Conservation (phyloP, 1,140 invertebrate genomes). For the Sinonovacula constricta region DNA sequence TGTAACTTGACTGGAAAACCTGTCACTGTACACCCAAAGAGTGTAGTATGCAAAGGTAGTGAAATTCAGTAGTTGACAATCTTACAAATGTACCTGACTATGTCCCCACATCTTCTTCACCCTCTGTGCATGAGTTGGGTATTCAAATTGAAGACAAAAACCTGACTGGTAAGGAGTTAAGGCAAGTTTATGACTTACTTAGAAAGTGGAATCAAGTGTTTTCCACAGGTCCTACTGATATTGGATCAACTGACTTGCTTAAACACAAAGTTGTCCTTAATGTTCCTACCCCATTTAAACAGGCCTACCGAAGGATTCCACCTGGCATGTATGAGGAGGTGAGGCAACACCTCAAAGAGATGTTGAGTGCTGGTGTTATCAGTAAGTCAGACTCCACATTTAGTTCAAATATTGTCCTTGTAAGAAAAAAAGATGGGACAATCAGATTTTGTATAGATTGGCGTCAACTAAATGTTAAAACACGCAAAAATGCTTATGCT, state of each 20-base stretch:
- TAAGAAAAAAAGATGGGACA: conserved; percentile 15
- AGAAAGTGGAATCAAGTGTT: conserved; percentile 34
- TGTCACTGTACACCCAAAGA: background rate
- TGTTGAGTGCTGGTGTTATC: conserved; percentile 11
- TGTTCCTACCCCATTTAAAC: conserved; percentile 22
- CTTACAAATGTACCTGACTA: background rate
- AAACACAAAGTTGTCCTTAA: conserved; percentile 25
- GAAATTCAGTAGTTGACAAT: background rate
- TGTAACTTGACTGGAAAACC: too few relatives aligned
- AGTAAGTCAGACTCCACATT: conserved; percentile 9
- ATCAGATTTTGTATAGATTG: conserved; percentile 24
- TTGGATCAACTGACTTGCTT: conserved; percentile 18
- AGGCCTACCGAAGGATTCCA: conserved; percentile 20
- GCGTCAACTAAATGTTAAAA: conserved; percentile 1
- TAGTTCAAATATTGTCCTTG: conserved; percentile 11
- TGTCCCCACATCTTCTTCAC: too few relatives aligned
- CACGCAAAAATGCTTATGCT: background rate
- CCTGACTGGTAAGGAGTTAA: background rate
- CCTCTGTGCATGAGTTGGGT: too few relatives aligned
- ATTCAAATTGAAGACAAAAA: background rate
- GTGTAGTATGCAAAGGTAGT: conserved; percentile 1
- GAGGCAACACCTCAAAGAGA: conserved; percentile 14
- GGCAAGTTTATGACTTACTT: conserved; percentile 16
- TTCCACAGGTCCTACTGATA: conserved; percentile 16
- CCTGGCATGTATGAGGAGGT: conserved; percentile 41